Evolutionary conservation across 2,888 invertebrate genomes (phyloP).

Genomic region (Lithophane socia): DNA sequence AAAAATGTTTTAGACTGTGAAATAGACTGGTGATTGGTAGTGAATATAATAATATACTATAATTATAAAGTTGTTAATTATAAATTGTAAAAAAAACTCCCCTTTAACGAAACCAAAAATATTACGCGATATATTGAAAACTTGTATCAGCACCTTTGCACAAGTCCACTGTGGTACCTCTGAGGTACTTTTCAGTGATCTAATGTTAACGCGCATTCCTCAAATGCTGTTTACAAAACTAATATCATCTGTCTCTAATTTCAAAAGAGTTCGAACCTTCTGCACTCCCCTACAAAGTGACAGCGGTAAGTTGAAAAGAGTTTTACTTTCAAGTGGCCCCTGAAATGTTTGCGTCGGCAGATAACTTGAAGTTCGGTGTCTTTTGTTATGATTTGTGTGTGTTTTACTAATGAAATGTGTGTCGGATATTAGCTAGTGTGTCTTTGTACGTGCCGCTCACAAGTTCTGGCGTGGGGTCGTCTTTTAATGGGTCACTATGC

Average conservation of each 20-base stretch:
- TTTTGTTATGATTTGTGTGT: slow-evolving; percentile 59
- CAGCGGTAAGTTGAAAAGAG: slow-evolving; percentile 62
- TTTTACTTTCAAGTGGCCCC: slow-evolving; percentile 56
- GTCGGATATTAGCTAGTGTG: slow-evolving; percentile 27
- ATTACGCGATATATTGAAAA: background rate
- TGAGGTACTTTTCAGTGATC: background rate
- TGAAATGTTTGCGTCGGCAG: slow-evolving; percentile 64
- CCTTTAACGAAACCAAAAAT: background rate
- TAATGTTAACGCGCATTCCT: background rate
- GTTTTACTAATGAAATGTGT: slow-evolving; percentile 62
- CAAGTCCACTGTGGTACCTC: background rate
- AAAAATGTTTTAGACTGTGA: background rate
- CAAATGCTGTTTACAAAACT: background rate
- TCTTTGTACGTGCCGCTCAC: slow-evolving; percentile 23
- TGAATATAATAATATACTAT: too few species aligned
- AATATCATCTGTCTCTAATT: background rate
- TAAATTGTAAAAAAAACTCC: background rate
- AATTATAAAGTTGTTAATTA: background rate
- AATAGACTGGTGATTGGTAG: background rate
- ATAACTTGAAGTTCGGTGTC: slow-evolving; percentile 56
- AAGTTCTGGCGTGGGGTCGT: background rate
- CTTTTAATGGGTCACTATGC: slow-evolving; percentile 34
- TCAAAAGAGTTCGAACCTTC: background rate
- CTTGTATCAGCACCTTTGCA: background rate
- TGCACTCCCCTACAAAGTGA: background rate